phyloP scores from a whole-genome alignment of 2,113 vertebrate genomes.

The Lagenorhynchus albirostris region DNA sequence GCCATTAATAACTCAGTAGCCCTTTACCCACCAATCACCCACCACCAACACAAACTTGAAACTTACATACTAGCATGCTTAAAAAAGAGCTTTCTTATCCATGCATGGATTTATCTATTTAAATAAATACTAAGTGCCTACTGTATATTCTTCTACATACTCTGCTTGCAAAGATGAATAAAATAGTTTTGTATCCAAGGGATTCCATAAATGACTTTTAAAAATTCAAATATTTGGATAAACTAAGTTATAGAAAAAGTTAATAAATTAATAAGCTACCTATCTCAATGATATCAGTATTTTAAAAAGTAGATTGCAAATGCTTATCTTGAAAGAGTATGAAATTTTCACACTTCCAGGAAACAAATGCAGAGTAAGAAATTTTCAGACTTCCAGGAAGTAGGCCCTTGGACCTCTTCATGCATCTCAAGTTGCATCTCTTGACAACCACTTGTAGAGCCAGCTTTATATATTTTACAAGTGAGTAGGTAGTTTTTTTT shows the following conservation, averaged over 20 bases:
- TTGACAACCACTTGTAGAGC: neutral
- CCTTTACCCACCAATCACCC: neutral
- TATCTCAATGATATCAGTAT: neutral
- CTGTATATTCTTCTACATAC: neutral
- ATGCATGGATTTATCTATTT: neutral
- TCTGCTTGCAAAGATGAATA: neutral
- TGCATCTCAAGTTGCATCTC: neutral
- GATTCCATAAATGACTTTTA: neutral
- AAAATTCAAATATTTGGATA: neutral
- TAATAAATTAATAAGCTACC: neutral
- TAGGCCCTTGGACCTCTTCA: accelerated
- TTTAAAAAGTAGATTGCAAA: neutral
- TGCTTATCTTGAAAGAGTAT: neutral
- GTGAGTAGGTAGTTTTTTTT: neutral
- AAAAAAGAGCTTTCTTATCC: neutral
- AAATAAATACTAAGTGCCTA: neutral
- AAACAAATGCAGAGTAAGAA: neutral
- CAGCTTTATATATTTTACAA: neutral
- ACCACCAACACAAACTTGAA: neutral
- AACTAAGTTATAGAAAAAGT: neutral
- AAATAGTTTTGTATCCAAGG: neutral
- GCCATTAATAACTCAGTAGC: neutral
- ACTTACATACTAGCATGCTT: neutral
- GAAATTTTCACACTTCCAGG: neutral
- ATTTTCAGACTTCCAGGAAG: neutral